phyloP scores from a whole-genome alignment of 2,113 vertebrate genomes.

The Zeus faber region DNA sequence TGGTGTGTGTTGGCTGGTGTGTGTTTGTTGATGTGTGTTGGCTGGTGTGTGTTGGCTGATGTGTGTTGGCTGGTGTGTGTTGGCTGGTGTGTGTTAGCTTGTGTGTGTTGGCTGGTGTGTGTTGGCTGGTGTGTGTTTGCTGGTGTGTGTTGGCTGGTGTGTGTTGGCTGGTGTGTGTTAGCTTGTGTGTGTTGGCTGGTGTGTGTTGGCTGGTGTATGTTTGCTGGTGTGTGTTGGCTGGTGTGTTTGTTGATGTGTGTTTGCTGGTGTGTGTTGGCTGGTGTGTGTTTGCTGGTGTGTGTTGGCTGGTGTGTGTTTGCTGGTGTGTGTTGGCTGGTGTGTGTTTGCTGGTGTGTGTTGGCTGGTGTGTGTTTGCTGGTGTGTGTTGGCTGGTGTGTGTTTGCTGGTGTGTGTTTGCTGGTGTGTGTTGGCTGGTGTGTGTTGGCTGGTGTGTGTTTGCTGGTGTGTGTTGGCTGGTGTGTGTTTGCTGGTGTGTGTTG shows the following conservation, averaged over 20 bases:
- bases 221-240: background rate
- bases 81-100: background rate
- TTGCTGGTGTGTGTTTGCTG: background rate
- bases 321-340: background rate
- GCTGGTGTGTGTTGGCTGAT: background rate
- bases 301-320: no score
- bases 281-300: background rate
- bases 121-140: background rate
- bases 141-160: background rate
- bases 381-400: background rate
- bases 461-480: background rate
- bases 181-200: background rate
- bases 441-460: background rate
- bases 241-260: no score
- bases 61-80: constrained; percentile 1
- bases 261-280: background rate
- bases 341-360: background rate
- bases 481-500: background rate
- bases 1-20: background rate
- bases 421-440: background rate
- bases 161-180: constrained; percentile 1
- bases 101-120: no score
- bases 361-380: constrained; percentile 1
- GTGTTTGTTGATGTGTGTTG: constrained; percentile 24
- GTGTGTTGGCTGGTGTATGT: constrained; percentile 1